phyloP scores from a whole-genome alignment of 2,113 vertebrate species.

The Panthera tigris region DNA sequence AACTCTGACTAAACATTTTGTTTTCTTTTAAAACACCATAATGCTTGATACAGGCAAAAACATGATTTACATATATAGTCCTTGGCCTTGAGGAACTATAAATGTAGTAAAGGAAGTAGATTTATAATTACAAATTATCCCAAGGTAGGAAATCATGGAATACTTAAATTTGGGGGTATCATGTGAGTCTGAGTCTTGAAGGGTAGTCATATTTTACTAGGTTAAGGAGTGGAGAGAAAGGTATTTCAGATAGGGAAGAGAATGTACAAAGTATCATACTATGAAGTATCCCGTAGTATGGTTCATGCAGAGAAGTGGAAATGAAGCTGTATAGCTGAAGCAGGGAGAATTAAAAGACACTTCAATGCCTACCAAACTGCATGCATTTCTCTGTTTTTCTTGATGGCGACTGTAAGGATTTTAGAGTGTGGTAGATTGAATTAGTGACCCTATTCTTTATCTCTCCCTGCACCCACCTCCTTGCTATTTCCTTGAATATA shows the following conservation, averaged over 20 bases:
- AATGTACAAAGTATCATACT: background rate
- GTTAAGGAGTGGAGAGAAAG: background rate
- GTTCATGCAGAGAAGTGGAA: background rate
- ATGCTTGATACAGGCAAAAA: background rate
- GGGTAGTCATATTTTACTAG: background rate
- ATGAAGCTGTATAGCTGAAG: background rate
- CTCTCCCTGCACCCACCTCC: background rate
- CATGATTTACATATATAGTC: background rate
- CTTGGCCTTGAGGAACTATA: background rate
- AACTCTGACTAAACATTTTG: background rate
- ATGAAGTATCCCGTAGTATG: background rate
- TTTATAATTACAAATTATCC: background rate
- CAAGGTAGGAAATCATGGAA: background rate
- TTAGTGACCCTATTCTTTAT: background rate
- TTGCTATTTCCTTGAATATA: background rate
- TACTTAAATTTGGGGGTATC: background rate
- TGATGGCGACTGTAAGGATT: background rate
- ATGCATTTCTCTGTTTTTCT: background rate
- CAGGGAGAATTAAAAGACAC: background rate
- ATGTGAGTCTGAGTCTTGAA: background rate
- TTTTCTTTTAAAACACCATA: background rate
- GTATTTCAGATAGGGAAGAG: background rate
- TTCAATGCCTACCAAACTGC: background rate
- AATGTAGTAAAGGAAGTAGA: background rate
- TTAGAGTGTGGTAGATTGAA: background rate